Evolutionary conservation across 2,113 vertebrate species (phyloP).

Genomic region (Sterna hirundo): DNA sequence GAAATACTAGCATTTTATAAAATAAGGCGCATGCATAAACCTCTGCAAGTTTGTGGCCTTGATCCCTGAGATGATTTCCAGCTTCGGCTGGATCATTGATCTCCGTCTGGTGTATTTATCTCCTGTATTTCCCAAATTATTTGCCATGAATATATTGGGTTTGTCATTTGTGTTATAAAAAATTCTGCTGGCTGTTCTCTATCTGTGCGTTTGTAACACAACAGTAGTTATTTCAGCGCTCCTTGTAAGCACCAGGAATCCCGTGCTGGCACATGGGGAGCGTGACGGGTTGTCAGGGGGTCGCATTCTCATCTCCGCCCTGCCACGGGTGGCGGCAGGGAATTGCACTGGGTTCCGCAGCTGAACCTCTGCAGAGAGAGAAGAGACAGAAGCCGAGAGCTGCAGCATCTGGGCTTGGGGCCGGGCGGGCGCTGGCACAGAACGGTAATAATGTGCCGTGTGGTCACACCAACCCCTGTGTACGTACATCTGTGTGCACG

Average conservation of each 20-base stretch:
- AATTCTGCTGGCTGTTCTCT: not conserved
- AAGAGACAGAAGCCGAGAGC: no score
- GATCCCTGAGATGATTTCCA: not conserved
- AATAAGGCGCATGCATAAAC: not conserved
- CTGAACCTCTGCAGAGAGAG: not conserved
- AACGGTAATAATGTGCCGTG: not conserved
- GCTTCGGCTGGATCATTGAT: not conserved
- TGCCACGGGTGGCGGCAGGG: not conserved
- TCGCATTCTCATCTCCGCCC: not conserved
- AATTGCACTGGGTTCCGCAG: not conserved
- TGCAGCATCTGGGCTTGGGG: not conserved
- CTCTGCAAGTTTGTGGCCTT: not conserved
- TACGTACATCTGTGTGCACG: not conserved
- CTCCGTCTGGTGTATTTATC: not conserved
- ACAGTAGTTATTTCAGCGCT: not conserved
- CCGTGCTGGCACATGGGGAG: not conserved
- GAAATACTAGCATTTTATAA: not conserved
- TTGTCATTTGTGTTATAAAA: not conserved
- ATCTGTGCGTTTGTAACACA: not conserved
- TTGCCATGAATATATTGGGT: not conserved
- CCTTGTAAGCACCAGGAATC: not conserved
- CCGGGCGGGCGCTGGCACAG: not conserved
- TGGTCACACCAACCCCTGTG: no score
- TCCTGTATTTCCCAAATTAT: not conserved
- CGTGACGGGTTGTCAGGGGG: not conserved